Base-by-base conservation (phyloP, 2,113 vertebrate species). In the Corythornis madagascariensis region DNA sequence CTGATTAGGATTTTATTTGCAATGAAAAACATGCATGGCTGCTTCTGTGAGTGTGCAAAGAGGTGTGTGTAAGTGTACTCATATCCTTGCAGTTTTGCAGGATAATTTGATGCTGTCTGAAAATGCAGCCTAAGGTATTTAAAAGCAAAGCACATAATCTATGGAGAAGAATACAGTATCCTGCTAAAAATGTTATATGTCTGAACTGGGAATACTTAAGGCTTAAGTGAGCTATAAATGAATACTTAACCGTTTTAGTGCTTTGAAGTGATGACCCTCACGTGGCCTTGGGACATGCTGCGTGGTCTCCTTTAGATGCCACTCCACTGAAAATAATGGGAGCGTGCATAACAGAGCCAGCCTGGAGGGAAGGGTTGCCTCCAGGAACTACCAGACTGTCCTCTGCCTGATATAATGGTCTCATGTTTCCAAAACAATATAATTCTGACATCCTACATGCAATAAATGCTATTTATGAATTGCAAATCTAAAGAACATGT, bases 211-310 rank as follows among this genome's bases (percentile, higher is more conserved):
- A 94, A 96, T 94, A 82, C 52, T 90, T 93, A 52, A 0, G 2
- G 73, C 92, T 94, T 94, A 94, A 96, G 66, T 74, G 76, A 67
- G 80, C 83, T 96, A 93, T 94, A 95, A 93, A 95, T 86, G 59
- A 86, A 67, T 79, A 90, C 67, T 93, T 94, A 91, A 70, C 88
- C n/a, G 78, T 76, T 94, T 91, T 77, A 93, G 57, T 66, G 48
- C 79, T 83, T 60, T 67, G 35, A 95, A 94, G 43, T 50, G 72
- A 72, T 96, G 95, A 94, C 94, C 89, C 92, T 95, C 87, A 74
- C 0, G 0, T 91, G 87, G 79, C 90, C 79, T 90, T 96, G 85
- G 69, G 45, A 91, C 40, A 74, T 10, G 48, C 66, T 77, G 52
- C 83, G 55, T 21, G 14, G 38, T 79, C 75, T 82, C 31, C 76